Conservation (phyloP, 2,888 invertebrate species). For the Maniola hyperantus region DNA sequence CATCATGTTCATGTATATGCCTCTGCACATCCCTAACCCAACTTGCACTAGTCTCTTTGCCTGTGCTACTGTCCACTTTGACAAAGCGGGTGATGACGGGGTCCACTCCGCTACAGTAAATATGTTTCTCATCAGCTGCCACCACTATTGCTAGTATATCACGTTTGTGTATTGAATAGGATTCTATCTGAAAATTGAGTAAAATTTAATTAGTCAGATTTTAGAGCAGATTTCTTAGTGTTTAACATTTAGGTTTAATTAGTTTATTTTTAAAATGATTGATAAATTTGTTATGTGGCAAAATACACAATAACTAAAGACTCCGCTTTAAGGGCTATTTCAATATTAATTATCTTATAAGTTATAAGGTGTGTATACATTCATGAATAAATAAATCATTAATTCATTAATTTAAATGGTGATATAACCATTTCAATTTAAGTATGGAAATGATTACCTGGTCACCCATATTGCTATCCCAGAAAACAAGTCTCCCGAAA, state of each 20-base stretch:
- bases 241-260: no score
- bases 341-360: no score
- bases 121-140: constrained; percentile 85
- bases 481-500: constrained; percentile 91
- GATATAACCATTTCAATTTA: no score
- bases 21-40: constrained; percentile 93
- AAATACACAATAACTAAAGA: no score
- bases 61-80: constrained; percentile 82
- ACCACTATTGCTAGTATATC: constrained; percentile 90
- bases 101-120: constrained; percentile 92
- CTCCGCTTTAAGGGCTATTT: no score
- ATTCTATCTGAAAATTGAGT: constrained; percentile 81
- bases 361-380: no score
- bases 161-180: constrained; percentile 90
- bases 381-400: no score
- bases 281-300: no score
- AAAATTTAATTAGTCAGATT: neutral
- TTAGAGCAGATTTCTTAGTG: no score
- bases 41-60: constrained; percentile 78
- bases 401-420: no score
- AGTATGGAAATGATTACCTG: constrained; percentile 62
- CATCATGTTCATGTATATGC: constrained; percentile 93
- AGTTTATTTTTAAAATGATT: no score
- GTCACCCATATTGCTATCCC: constrained; percentile 92
- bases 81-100: constrained; percentile 90